These are phyloP conservation scores for Bombus pascuorum DNA, from an alignment of 1,140 invertebrate genomes.

Conservation along the genomic window DNA sequence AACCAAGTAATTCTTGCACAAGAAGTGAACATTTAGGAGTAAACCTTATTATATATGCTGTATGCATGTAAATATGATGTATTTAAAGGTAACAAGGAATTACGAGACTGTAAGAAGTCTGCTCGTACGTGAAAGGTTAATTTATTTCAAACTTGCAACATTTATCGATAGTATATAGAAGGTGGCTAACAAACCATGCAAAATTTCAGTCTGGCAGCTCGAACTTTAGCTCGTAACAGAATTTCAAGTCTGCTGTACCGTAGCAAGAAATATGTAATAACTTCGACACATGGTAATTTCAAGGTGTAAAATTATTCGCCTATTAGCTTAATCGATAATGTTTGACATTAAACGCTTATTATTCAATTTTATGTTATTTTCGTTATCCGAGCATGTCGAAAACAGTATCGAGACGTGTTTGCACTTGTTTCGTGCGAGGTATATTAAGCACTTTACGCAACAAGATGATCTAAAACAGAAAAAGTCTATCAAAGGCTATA, in stretches of 20 bases:
- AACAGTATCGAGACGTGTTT: not conserved
- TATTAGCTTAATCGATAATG: conserved; percentile 39
- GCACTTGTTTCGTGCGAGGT: not conserved
- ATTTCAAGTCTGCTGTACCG: not conserved
- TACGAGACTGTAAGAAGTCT: too few species aligned
- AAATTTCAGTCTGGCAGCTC: conserved; percentile 28
- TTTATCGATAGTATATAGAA: conserved; percentile 6
- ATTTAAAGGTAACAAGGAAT: not conserved
- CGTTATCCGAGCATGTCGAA: not conserved
- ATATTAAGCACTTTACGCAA: not conserved
- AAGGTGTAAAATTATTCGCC: conserved; percentile 30
- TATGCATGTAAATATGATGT: not conserved
- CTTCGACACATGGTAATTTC: not conserved
- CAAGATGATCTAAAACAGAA: not conserved
- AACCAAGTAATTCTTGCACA: too few species aligned
- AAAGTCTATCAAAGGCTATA: not conserved
- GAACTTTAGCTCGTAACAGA: conserved; percentile 16
- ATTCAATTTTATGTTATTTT: not conserved
- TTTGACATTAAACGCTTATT: not conserved
- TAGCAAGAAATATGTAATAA: conserved; percentile 2
- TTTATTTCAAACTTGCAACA: conserved; percentile 30
- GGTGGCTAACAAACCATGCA: conserved; percentile 25
- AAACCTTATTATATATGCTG: not conserved
- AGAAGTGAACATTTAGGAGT: not conserved
- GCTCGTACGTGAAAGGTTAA: conserved; percentile 10